Percentiles rank a stretch among this genome's conserved stretches.
phyloP scores from a whole-genome alignment of 2,797 vertebrate genomes.

The Sebastes minor region DNA sequence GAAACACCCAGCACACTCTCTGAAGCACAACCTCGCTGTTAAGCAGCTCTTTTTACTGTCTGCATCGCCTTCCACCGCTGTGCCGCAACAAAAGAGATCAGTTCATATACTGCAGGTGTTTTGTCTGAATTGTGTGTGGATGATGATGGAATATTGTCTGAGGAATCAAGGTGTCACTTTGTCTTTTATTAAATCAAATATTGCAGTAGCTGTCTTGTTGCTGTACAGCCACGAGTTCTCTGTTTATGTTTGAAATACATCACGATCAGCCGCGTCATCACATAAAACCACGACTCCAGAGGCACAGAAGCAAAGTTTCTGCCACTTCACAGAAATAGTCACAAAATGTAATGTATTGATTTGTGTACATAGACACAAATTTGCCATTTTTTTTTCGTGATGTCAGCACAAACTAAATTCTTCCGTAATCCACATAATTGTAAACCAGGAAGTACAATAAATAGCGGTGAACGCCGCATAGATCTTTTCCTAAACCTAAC shows the following conservation, averaged over 20 bases:
- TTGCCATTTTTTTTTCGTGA: no score
- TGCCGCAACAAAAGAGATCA: slow-evolving; percentile 9
- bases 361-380: no score
- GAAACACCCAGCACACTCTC: slow-evolving; percentile 34
- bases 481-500: no score
- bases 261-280: neutral
- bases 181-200: slow-evolving; percentile 11
- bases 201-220: neutral
- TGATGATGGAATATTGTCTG: neutral
- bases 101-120: neutral
- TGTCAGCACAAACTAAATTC: no score
- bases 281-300: neutral
- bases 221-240: neutral
- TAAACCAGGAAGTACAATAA: no score
- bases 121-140: neutral
- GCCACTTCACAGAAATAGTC: neutral
- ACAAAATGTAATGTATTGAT: no score
- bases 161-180: neutral
- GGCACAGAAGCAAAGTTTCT: neutral
- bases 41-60: slow-evolving; percentile 27
- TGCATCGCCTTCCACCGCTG: neutral
- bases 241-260: slow-evolving; percentile 1
- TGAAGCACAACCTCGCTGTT: slow-evolving; percentile 42
- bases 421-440: no score
- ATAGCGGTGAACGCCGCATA: no score